Evolutionary conservation across 37 sponge, comb jelly and placozoan genomes (phyloP).

Genomic region (Geodia barretti): DNA sequence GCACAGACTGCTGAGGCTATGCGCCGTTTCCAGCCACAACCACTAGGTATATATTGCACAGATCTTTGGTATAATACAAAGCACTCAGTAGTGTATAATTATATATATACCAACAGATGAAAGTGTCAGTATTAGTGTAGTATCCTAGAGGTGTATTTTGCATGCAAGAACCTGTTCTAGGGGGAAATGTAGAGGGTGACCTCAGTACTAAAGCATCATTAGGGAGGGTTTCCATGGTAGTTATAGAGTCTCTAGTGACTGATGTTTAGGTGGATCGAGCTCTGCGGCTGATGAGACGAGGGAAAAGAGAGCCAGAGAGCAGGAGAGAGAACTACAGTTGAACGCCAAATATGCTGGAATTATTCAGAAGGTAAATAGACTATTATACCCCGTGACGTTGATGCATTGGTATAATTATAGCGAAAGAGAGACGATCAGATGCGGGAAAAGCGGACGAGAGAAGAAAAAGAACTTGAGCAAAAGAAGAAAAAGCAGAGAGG

Average conservation of each 20-base stretch:
- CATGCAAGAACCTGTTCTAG: no score
- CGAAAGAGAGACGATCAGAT: conserved; percentile 53
- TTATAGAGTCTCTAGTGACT: no score
- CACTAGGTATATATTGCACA: conserved; percentile 11
- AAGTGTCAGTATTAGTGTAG: no score
- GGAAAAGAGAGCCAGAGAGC: background rate
- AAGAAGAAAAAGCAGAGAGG: conserved; percentile 52
- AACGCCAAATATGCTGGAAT: conserved; percentile 25
- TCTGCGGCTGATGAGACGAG: conserved; percentile 21
- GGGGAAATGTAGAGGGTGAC: no score
- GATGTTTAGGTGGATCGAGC: no score
- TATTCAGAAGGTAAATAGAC: conserved; percentile 10
- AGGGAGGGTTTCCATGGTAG: no score
- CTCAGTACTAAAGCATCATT: no score
- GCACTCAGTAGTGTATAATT: no score
- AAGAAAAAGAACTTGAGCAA: conserved; percentile 33
- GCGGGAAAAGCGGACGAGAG: conserved; percentile 26
- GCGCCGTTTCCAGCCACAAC: background rate
- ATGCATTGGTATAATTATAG: conserved; percentile 10
- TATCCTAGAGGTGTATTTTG: no score
- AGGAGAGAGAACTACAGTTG: conserved; percentile 28
- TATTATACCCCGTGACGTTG: background rate
- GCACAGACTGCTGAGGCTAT: background rate
- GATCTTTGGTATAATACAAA: no score
- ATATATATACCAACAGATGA: no score